Evolutionary conservation across 2,797 vertebrate genomes (phyloP).

Genomic region (Mustela erminea): DNA sequence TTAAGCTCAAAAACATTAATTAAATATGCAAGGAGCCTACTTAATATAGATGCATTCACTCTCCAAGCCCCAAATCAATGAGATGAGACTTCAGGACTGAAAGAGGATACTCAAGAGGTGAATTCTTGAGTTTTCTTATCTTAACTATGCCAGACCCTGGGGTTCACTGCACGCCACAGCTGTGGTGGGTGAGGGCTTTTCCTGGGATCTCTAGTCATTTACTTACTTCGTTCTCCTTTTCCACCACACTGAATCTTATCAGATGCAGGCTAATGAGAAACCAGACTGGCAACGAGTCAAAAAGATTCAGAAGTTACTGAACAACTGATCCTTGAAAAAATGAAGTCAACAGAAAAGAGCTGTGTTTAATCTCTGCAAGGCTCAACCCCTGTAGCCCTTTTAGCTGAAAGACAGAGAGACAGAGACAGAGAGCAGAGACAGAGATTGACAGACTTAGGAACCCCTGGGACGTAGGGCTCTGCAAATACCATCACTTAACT

Average conservation of each 20-base stretch:
- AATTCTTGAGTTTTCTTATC: constrained; percentile 45
- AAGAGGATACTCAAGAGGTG: constrained; percentile 21
- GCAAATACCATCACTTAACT: constrained; percentile 50
- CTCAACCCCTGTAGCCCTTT: neutral
- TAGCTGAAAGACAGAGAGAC: accelerated
- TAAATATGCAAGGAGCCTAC: constrained; percentile 56
- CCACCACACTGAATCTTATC: constrained; percentile 51
- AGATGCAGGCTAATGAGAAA: constrained; percentile 64
- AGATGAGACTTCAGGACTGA: neutral
- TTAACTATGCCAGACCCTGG: neutral
- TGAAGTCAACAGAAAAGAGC: neutral
- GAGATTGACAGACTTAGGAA: neutral
- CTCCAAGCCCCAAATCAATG: constrained; percentile 31
- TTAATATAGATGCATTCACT: constrained; percentile 55
- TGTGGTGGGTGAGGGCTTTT: neutral
- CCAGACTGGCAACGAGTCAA: neutral
- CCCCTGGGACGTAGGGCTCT: neutral
- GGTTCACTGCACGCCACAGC: neutral
- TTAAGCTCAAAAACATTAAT: constrained; percentile 45
- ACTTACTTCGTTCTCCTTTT: constrained; percentile 34
- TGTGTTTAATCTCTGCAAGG: neutral
- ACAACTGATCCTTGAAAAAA: constrained; percentile 35
- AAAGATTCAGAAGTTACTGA: constrained; percentile 32
- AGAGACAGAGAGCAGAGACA: neutral
- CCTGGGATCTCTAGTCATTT: constrained; percentile 23